These are phyloP conservation scores for Leptura quadrifasciata DNA, from an alignment of 2,888 invertebrate species.

Conservation along the genomic window DNA sequence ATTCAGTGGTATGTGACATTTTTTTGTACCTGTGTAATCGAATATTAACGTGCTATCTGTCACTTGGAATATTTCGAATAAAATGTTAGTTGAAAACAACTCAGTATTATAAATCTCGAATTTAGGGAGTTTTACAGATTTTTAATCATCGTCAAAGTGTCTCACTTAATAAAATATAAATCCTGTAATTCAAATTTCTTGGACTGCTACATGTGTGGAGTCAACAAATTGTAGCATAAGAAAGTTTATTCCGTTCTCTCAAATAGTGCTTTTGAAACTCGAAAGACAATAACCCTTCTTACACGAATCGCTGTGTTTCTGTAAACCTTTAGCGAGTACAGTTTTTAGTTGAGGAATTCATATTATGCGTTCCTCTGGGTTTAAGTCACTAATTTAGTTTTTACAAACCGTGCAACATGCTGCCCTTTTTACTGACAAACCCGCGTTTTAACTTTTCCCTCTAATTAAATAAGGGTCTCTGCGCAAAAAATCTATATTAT, in stretches of 20 bases:
- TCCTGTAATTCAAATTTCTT: not conserved
- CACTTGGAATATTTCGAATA: too few relatives aligned
- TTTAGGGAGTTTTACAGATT: too few relatives aligned
- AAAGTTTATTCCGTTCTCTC: not conserved
- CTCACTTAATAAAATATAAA: not conserved
- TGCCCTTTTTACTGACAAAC: slow-evolving; percentile 7
- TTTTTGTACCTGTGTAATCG: too few relatives aligned
- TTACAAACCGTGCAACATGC: not conserved
- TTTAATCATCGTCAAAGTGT: too few relatives aligned
- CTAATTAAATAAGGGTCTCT: not conserved
- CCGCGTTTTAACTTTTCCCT: not conserved
- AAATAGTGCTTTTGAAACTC: not conserved
- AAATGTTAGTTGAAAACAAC: too few relatives aligned
- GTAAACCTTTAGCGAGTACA: not conserved
- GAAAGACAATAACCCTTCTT: slow-evolving; percentile 3
- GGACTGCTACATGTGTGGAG: not conserved
- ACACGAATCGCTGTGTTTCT: not conserved
- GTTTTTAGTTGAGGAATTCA: slow-evolving; percentile 4
- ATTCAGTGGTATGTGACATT: too few relatives aligned
- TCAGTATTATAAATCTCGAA: too few relatives aligned
- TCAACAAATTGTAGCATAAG: not conserved
- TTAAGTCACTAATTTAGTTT: slow-evolving; percentile 7
- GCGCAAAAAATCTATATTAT: not conserved
- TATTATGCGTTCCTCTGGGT: not conserved
- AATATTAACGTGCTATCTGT: too few relatives aligned